Base-by-base conservation (phyloP, 1,140 invertebrate species). In the Drosophila nasuta region DNA sequence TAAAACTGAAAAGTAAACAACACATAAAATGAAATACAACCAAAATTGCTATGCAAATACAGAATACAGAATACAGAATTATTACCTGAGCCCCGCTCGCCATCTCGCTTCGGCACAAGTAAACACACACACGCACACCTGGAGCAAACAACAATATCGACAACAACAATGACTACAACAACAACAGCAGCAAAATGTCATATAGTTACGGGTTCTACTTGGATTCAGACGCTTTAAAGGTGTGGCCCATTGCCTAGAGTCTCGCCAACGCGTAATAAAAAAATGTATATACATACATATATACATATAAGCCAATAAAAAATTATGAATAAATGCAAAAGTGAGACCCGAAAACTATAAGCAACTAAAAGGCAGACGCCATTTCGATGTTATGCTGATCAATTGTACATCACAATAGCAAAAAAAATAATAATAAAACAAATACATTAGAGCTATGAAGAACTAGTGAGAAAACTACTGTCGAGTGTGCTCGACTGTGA, bases 1-100 rank as follows among this genome's bases (percentile, higher is more conserved):
- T 88, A 88, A 88, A 88, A 88, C 80, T 89, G 77, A 88, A 89
- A 88, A 81, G 77, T 89, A 83, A 88, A 88, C 83, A 88, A 25
- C 30, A 66, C 85, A 89, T 75, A 81, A 85, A 79, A 71, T 59
- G 59, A 80, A 49, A 77, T 56, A 77, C 63, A 71, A 64, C 73
- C 65, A 89, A 83, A 81, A 89, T 88, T 88, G 80, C 68, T 83
- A 83, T 88, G 83, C 85, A 88, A 88, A 88, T 88, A 89, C 51
- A 81, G 83, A 89, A 88, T 71, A n/a, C 41, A 80, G 83, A 88
- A 88, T 10, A 38, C 35, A 38, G 7, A 38, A 38, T 38, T 75
- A 85, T 70, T 81, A 75, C 72, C 68, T 67, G 67, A 59, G 59
- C 62, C 52, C 45, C 8, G 5, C 13, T 1, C 15, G 38, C 52